A percentile compares a stretch with the other conserved stretches of the same genome.
These are phyloP conservation scores for Drosophila vallismaia DNA, from an alignment of 2,888 invertebrate species.

Conservation along the genomic window DNA sequence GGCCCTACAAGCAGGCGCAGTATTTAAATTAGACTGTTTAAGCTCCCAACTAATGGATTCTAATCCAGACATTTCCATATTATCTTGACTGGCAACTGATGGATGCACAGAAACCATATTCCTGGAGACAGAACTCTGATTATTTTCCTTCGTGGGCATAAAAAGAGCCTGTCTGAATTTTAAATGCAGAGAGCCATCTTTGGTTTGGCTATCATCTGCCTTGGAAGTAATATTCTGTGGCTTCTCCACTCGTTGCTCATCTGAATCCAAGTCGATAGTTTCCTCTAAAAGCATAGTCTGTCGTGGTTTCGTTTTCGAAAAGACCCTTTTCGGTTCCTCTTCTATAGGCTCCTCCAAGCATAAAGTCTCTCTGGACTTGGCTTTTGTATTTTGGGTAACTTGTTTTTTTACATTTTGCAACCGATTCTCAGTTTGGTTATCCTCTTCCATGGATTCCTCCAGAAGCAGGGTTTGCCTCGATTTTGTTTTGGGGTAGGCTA, in stretches of 20 bases:
- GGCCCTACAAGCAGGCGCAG: background rate
- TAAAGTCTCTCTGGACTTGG: slow-evolving; percentile 6
- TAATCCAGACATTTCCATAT: background rate
- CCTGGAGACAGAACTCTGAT: background rate
- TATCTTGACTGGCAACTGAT: background rate
- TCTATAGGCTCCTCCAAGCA: slow-evolving; percentile 11
- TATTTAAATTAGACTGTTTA: background rate
- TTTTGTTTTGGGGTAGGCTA: too few species aligned
- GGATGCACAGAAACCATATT: background rate
- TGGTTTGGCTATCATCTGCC: background rate
- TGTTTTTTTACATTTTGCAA: background rate
- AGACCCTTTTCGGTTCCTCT: background rate
- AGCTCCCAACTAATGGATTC: background rate
- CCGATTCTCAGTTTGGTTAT: background rate
- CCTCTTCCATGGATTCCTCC: background rate
- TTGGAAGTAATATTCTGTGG: background rate
- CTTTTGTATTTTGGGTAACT: background rate
- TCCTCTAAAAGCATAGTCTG: slow-evolving; percentile 1
- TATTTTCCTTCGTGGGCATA: background rate
- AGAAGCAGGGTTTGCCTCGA: background rate
- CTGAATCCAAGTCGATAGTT: background rate
- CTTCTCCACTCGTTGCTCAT: too few species aligned
- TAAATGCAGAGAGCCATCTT: background rate
- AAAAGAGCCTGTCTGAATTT: background rate
- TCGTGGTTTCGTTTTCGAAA: background rate